Conservation (phyloP, 2,113 vertebrate genomes). For the Rafetus swinhoei region DNA sequence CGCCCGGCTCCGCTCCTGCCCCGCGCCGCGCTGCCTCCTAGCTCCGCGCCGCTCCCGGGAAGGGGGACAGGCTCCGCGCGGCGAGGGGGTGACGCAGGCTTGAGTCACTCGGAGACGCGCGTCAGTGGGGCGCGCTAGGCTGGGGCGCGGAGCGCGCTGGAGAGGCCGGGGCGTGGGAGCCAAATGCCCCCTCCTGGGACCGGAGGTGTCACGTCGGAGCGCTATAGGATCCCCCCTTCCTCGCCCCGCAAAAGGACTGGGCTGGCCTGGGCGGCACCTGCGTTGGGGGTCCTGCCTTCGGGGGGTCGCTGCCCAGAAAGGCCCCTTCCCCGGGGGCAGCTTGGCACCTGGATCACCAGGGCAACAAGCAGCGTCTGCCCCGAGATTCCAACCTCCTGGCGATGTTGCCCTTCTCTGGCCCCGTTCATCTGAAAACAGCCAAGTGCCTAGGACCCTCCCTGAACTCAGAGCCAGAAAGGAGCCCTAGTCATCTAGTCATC, state of each 20-base stretch:
- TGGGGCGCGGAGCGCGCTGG: too few relatives aligned
- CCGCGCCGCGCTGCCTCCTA: not conserved
- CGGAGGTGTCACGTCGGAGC: not conserved
- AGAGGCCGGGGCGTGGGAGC: not conserved
- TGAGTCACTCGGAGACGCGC: slow-evolving; percentile 77
- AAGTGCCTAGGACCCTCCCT: rapidly evolving
- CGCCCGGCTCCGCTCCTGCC: not conserved
- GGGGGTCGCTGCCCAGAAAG: not conserved
- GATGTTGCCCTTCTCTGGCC: not conserved
- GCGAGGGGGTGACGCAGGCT: slow-evolving; percentile 78
- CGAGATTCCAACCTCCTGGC: not conserved
- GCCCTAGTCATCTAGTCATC: not conserved
- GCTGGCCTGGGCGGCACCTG: too few relatives aligned
- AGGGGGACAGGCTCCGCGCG: slow-evolving; percentile 58
- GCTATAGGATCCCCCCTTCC: not conserved
- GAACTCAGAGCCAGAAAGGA: not conserved
- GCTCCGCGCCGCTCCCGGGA: not conserved
- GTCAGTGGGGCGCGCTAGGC: slow-evolving; percentile 71
- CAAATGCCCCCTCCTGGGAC: not conserved
- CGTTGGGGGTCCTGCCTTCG: not conserved
- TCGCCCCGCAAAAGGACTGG: too few relatives aligned
- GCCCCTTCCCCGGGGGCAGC: not conserved
- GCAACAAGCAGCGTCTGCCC: not conserved
- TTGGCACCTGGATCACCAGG: not conserved
- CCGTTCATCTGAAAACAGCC: not conserved